Conservation (phyloP, 2,888 invertebrate species). For the Eumerus sabulonum region DNA sequence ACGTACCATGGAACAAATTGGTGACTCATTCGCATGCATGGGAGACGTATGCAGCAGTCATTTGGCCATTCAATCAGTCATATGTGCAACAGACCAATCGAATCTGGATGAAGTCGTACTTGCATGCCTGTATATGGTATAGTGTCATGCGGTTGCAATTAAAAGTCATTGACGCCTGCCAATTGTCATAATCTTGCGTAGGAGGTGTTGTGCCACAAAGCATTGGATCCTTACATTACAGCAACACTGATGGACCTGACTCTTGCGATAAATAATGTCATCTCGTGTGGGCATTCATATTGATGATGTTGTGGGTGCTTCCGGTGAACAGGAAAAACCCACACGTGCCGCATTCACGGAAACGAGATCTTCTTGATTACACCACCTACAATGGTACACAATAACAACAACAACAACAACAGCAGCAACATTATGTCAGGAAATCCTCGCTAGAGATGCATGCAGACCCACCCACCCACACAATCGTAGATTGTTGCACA, state of each 20-base stretch:
- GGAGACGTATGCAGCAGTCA: too few species aligned
- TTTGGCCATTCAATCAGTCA: neutral
- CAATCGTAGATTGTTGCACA: conserved; percentile 16
- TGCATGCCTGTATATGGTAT: conserved; percentile 24
- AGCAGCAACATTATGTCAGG: too few species aligned
- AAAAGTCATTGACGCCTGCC: conserved; percentile 65
- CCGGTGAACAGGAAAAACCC: conserved; percentile 60
- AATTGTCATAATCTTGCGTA: conserved; percentile 22
- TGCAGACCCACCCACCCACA: conserved; percentile 22
- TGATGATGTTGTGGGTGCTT: conserved; percentile 53
- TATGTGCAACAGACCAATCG: conserved; percentile 26
- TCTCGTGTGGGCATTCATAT: neutral
- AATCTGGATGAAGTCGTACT: conserved; percentile 6
- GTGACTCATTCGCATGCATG: conserved; percentile 46
- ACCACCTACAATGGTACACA: conserved; percentile 44
- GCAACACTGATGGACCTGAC: conserved; percentile 21
- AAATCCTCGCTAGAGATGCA: conserved; percentile 19
- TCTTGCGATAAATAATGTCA: neutral
- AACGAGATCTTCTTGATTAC: conserved; percentile 52
- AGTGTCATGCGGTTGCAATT: conserved; percentile 63
- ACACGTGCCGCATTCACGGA: conserved; percentile 59
- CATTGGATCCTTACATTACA: conserved; percentile 28
- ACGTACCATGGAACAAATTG: conserved; percentile 21
- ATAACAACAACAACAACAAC: neutral
- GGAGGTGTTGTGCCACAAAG: neutral